Base-by-base conservation (phyloP, 2,888 invertebrate species). In the Melanchra persicariae region DNA sequence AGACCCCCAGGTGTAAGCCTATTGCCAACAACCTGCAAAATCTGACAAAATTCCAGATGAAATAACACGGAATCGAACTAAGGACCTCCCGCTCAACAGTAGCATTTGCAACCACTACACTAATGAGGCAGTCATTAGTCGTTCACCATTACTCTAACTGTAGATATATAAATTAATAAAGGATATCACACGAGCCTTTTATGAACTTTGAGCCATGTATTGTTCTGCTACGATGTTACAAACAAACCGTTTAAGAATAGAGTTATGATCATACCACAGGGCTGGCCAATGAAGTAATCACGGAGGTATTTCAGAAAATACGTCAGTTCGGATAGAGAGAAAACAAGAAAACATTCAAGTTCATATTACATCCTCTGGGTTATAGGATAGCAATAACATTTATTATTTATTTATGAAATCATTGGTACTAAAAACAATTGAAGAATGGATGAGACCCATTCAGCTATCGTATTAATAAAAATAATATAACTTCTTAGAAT, bases 371-470 rank as follows among this genome's bases (percentile, higher is more conserved):
- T 26, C 55, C 40, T 51, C 57, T 26, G 22, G 37, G 15, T 17
- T 0, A 7, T 26, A 9, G 51, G 10, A 51, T 12, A 43, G 4
- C 22, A 40, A 62, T 60, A 34, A 74, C 51, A 51, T 73, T 75
- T 54, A 62, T 22, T 43, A 49, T 60, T 45, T 19, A 76, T 60
- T 12, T 24, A 49, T 70, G 45, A 61, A 52, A 58, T 70, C 40
- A 43, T 30, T 47, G 1, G 8, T 1, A 12, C 40, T 47, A 26
- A n/a, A 40, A 45, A 62, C 70, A 77, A 70, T 57, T 17, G 52
- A 47, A 61, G 40, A 58, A 62, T 74, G 37, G 17, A 24, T n/a
- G 9, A 9, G 26, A 15, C 26, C 4, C 9, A 9, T 49, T 54
- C 45, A 45, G 17, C 1, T n/a, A 34, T 34, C 24, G n/a, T n/a